These are phyloP conservation scores for Lithobates sylvaticus DNA, from an alignment of 2,797 vertebrate species.

Conservation along the genomic window DNA sequence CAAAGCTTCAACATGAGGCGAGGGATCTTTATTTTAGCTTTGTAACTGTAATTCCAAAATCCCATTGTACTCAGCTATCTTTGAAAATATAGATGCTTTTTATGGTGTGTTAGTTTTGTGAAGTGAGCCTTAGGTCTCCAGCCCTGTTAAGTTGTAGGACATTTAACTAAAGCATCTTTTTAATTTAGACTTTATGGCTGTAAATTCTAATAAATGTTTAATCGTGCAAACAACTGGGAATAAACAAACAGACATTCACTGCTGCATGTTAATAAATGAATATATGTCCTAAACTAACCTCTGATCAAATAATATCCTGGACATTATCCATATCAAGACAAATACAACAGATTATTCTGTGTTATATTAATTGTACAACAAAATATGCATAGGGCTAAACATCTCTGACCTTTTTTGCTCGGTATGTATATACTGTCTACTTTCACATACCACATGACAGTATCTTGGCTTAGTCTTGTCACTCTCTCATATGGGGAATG, in stretches of 20 bases:
- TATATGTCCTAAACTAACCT: conserved; percentile 28
- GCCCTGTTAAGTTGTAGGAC: too few relatives aligned
- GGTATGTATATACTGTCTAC: conserved; percentile 9
- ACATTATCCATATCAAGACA: conserved; percentile 11
- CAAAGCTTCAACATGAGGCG: too few relatives aligned
- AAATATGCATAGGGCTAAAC: conserved; percentile 17
- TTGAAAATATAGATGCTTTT: too few relatives aligned
- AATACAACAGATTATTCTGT: conserved; percentile 23
- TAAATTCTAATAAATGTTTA: neutral
- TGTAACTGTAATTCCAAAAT: too few relatives aligned
- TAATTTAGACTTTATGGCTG: neutral
- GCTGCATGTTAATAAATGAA: neutral
- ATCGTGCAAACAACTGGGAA: neutral
- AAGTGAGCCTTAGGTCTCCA: too few relatives aligned
- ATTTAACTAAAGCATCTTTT: neutral
- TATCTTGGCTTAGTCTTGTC: conserved; percentile 24
- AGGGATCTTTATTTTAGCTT: too few relatives aligned
- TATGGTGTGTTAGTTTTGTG: too few relatives aligned
- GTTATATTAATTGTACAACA: conserved; percentile 36
- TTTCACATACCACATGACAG: conserved; percentile 5
- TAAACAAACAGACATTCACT: neutral
- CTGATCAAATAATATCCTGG: conserved; percentile 18
- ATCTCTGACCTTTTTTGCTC: conserved; percentile 13
- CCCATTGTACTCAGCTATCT: too few relatives aligned
- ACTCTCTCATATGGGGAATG: conserved; percentile 20